A percentile compares a stretch with the other conserved stretches of the same genome.
phyloP scores from a whole-genome alignment of 2,797 vertebrate species.

The Peromyscus attwateri region DNA sequence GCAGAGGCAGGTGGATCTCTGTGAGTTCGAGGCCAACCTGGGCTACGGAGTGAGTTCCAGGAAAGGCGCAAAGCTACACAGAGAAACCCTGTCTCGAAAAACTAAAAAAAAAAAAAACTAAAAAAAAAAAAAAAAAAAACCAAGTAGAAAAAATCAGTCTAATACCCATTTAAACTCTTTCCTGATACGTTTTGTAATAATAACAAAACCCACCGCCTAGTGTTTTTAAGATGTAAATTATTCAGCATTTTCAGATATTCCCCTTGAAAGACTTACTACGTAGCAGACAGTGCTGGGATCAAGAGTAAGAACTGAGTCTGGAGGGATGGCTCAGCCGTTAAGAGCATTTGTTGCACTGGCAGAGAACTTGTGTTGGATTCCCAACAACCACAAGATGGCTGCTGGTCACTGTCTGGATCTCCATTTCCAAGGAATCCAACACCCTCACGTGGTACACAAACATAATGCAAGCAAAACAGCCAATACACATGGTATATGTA shows the following conservation, averaged over 20 bases:
- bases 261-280: background rate
- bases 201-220: background rate
- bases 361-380: background rate
- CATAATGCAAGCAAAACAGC: background rate
- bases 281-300: background rate
- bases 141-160: background rate
- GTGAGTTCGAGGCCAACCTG: too few species aligned
- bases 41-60: too few species aligned
- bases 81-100: too few species aligned
- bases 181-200: slow-evolving; percentile 44
- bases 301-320: background rate
- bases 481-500: background rate
- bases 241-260: background rate
- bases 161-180: background rate
- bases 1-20: too few species aligned
- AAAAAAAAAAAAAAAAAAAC: background rate
- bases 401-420: too few species aligned
- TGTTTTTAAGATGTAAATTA: slow-evolving; percentile 27
- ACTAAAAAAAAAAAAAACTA: too few species aligned
- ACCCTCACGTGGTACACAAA: background rate
- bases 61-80: too few species aligned
- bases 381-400: too few species aligned
- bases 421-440: background rate
- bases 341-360: background rate
- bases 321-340: background rate